A percentile compares a stretch with the other conserved stretches of the same genome.
Conservation (phyloP, 1,140 invertebrate species). For the Tetragnatha versicolor region DNA sequence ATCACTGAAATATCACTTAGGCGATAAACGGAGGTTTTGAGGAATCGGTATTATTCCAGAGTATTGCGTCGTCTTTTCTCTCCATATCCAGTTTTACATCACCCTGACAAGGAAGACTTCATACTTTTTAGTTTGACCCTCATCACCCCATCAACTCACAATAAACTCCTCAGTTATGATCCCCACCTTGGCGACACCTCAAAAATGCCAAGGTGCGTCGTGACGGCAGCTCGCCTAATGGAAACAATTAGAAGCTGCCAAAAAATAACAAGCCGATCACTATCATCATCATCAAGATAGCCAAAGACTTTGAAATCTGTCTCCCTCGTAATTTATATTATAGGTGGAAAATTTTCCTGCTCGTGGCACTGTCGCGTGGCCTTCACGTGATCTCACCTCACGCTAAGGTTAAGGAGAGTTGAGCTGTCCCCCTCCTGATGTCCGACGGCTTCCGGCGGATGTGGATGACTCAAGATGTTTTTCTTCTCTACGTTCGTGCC, state of each 20-base stretch:
- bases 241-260: constrained; percentile 42
- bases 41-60: too few relatives aligned
- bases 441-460: constrained; percentile 37
- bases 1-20: too few relatives aligned
- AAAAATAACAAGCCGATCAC: neutral
- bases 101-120: too few relatives aligned
- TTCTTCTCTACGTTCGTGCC: constrained; percentile 35
- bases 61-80: too few relatives aligned
- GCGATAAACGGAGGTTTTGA: too few relatives aligned
- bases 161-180: too few relatives aligned
- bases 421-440: neutral
- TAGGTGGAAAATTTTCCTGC: neutral
- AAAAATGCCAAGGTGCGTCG: constrained; percentile 32
- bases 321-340: neutral
- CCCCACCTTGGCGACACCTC: constrained; percentile 19
- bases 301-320: neutral
- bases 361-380: constrained; percentile 24
- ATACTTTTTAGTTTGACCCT: too few relatives aligned
- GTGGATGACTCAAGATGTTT: constrained; percentile 50
- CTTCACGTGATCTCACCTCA: constrained; percentile 35
- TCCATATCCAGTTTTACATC: too few relatives aligned
- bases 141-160: too few relatives aligned
- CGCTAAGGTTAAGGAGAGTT: constrained; percentile 15
- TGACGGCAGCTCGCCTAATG: constrained; percentile 19
- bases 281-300: neutral